Evolutionary conservation across 1,140 invertebrate genomes (phyloP).

Genomic region (Trichogramma pretiosum): DNA sequence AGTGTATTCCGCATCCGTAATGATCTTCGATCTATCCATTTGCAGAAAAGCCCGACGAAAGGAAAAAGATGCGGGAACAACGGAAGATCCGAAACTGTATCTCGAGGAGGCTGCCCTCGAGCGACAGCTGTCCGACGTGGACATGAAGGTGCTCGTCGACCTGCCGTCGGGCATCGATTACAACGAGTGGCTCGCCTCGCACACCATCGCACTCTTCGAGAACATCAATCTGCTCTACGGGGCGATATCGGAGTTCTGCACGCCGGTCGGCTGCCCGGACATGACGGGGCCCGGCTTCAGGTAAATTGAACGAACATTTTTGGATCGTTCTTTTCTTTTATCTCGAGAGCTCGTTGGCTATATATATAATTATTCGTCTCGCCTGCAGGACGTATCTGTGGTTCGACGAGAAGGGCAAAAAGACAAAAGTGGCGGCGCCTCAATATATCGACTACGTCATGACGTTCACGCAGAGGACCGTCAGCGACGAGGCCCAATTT

Average conservation of each 20-base stretch:
- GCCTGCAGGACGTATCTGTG: slow-evolving; percentile 89
- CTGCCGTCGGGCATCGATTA: slow-evolving; percentile 88
- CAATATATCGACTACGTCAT: slow-evolving; percentile 99
- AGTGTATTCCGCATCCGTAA: too few species aligned
- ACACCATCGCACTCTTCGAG: slow-evolving; percentile 95
- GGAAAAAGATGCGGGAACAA: slow-evolving; percentile 76
- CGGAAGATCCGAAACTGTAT: slow-evolving; percentile 88
- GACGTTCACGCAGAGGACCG: slow-evolving; percentile 94
- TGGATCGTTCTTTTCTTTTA: background rate
- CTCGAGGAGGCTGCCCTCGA: slow-evolving; percentile 88
- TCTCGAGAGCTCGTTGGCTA: background rate
- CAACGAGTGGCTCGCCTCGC: slow-evolving; percentile 97
- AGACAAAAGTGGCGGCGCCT: slow-evolving; percentile 89
- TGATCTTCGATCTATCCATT: too few species aligned
- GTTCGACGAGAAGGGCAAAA: slow-evolving; percentile 98
- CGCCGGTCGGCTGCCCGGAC: slow-evolving; percentile 82
- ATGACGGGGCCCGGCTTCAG: slow-evolving; percentile 90
- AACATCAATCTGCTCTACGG: slow-evolving; percentile 97
- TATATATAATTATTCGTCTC: too few species aligned
- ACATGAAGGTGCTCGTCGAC: slow-evolving; percentile 85
- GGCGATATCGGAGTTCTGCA: slow-evolving; percentile 96
- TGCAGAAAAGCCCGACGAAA: slow-evolving; percentile 93
- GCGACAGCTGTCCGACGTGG: slow-evolving; percentile 83
- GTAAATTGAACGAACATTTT: slow-evolving; percentile 41
- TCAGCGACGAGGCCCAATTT: slow-evolving; percentile 94